A percentile compares a stretch with the other conserved stretches of the same genome.
phyloP scores from a whole-genome alignment of 2,888 invertebrate genomes.

The Nomada ferruginata region DNA sequence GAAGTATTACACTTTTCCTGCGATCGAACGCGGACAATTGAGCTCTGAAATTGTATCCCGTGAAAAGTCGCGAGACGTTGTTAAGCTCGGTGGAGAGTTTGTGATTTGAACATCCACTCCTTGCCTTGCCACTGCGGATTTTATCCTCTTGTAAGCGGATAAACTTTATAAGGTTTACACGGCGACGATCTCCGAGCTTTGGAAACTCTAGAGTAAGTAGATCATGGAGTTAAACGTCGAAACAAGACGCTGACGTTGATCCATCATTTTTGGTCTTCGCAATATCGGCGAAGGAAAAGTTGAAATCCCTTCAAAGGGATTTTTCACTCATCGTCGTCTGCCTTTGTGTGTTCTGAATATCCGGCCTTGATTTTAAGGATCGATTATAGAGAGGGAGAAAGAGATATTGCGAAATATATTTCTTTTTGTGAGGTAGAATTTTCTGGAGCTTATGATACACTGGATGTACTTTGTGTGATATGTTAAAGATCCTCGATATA shows the following conservation, averaged over 20 bases:
- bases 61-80: background rate
- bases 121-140: background rate
- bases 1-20: background rate
- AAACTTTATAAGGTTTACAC: no score
- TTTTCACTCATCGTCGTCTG: background rate
- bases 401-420: no score
- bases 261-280: background rate
- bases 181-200: background rate
- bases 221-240: conserved; percentile 30
- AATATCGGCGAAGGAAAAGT: background rate
- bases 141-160: conserved; percentile 34
- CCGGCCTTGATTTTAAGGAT: background rate
- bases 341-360: background rate
- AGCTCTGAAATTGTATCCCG: background rate
- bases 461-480: background rate
- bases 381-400: background rate
- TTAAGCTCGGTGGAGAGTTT: background rate
- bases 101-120: background rate
- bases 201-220: conserved; percentile 10
- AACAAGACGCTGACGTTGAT: conserved; percentile 2
- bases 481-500: no score
- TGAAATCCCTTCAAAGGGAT: background rate
- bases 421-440: background rate
- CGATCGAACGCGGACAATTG: background rate
- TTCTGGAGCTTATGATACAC: background rate